Conservation (phyloP, 2,888 invertebrate species). For the Lymantria monacha region DNA sequence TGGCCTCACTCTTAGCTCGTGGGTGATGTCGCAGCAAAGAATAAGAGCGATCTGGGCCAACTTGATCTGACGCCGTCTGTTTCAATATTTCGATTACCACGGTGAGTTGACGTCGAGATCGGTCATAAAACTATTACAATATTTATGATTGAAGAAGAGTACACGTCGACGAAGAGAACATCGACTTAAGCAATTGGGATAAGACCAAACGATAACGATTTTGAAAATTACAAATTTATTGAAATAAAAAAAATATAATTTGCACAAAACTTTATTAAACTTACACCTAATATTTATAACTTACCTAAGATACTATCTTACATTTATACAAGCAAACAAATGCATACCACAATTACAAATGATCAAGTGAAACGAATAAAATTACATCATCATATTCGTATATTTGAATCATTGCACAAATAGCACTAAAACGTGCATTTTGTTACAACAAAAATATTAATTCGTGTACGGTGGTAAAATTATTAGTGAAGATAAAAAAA, state of each 20-base stretch:
- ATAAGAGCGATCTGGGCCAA: no score
- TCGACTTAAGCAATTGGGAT: no score
- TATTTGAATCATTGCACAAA: slow-evolving; percentile 15
- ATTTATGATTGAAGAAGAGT: no score
- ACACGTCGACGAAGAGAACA: no score
- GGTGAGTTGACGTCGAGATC: no score
- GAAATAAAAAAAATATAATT: slow-evolving; percentile 10
- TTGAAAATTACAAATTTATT: no score
- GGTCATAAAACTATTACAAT: no score
- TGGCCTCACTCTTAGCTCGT: no score
- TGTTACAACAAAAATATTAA: slow-evolving; percentile 13
- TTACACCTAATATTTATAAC: slow-evolving; percentile 58
- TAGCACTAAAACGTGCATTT: slow-evolving; percentile 62
- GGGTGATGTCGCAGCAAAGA: no score
- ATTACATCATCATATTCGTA: slow-evolving; percentile 17
- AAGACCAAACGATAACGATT: no score
- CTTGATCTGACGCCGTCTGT: no score
- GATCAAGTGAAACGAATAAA: slow-evolving; percentile 22
- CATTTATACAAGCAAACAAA: slow-evolving; percentile 61
- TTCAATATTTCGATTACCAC: no score
- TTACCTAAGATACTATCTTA: slow-evolving; percentile 58
- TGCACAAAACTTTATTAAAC: slow-evolving; percentile 68
- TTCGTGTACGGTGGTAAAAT: slow-evolving; percentile 23
- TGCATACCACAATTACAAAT: slow-evolving; percentile 41
- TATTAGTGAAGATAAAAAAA: slow-evolving; percentile 17